These are phyloP conservation scores for Palythoa grandiflora DNA, from an alignment of 92 coral and sea anemone species.

Conservation along the genomic window DNA sequence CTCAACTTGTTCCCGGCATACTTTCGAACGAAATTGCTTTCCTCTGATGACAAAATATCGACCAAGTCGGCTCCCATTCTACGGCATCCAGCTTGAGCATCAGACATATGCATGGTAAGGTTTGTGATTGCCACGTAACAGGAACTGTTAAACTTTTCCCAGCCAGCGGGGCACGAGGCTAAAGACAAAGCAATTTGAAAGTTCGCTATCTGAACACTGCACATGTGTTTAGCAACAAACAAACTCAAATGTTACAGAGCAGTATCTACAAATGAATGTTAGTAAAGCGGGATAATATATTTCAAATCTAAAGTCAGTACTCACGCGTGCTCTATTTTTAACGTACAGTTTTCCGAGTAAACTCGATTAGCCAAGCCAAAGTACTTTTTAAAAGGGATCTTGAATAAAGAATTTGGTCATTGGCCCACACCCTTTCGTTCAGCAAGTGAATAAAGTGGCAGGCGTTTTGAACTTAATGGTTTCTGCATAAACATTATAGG, in stretches of 20 bases:
- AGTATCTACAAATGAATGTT: background rate
- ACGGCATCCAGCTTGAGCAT: slow-evolving; percentile 29
- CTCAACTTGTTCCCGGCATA: background rate
- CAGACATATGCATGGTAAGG: slow-evolving; percentile 4
- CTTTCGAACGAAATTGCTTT: background rate
- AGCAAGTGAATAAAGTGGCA: no score
- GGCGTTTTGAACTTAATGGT: no score
- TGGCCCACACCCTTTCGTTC: no score
- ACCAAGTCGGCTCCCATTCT: slow-evolving; percentile 31
- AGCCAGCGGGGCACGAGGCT: slow-evolving; percentile 34
- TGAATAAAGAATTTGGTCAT: no score
- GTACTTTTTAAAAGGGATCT: no score
- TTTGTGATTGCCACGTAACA: slow-evolving; percentile 16
- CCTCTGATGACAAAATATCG: slow-evolving; percentile 24
- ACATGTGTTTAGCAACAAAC: no score
- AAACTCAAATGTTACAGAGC: background rate
- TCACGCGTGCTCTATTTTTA: no score
- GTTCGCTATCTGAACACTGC: background rate
- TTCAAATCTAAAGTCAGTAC: no score
- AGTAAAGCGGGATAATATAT: no score
- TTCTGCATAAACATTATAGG: no score
- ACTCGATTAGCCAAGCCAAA: no score
- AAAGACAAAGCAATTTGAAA: background rate
- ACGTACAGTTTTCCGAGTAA: no score
- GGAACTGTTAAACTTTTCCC: slow-evolving; percentile 30